Percentiles rank a stretch among this genome's conserved stretches.
Conservation (phyloP, 30 jellyfish, hydroid and myxozoan species). For the Hydra vulgaris region DNA sequence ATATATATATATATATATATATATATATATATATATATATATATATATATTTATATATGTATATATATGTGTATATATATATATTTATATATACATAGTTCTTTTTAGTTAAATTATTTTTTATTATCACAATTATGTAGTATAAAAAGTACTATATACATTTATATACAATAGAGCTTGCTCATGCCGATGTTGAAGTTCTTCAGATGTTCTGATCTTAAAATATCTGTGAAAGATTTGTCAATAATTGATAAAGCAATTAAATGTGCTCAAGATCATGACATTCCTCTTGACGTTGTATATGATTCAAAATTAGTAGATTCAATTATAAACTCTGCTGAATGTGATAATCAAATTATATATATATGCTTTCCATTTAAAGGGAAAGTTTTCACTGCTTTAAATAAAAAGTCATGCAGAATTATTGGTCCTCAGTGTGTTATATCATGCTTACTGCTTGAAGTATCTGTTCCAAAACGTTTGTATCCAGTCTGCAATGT, state of each 20-base stretch:
- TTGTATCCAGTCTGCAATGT: slow-evolving; percentile 50
- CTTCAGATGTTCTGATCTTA: slow-evolving; percentile 13
- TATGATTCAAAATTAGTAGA: slow-evolving; percentile 1
- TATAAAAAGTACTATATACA: too few species aligned
- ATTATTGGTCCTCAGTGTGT: slow-evolving; percentile 85
- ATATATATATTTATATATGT: too few species aligned
- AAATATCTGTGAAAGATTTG: slow-evolving; percentile 16
- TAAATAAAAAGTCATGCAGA: slow-evolving; percentile 31
- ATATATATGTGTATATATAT: too few species aligned
- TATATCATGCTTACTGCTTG: slow-evolving; percentile 33
- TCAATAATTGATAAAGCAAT: slow-evolving; percentile 26
- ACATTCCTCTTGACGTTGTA: slow-evolving; percentile 22
- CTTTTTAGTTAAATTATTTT: too few species aligned
- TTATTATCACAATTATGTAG: too few species aligned
- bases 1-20: too few species aligned
- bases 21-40: too few species aligned
- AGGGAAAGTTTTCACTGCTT: slow-evolving; percentile 42
- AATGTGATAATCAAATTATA: neutral
- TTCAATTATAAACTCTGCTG: neutral
- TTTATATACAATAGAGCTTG: too few species aligned
- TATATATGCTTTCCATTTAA: slow-evolving; percentile 62
- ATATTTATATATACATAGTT: too few species aligned
- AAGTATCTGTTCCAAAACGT: slow-evolving; percentile 41
- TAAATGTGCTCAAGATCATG: slow-evolving; percentile 13
- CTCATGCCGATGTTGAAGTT: slow-evolving; percentile 22